Percentiles rank a stretch among this genome's conserved stretches.
Conservation (phyloP, 53 echinoderm and acorn worm genomes). For the Echinometra lucunter region DNA sequence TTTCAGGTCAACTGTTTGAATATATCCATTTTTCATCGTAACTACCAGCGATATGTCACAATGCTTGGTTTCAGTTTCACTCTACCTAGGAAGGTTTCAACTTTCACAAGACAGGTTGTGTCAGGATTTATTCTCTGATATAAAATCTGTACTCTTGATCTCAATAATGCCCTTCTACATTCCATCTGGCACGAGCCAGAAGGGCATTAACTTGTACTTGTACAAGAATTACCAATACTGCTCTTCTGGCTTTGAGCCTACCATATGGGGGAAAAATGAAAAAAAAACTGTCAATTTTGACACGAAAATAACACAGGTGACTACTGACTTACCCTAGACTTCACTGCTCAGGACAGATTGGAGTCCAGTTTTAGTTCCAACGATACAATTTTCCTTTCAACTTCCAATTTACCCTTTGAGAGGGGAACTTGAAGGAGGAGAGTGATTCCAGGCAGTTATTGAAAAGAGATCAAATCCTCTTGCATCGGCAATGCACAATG, state of each 20-base stretch:
- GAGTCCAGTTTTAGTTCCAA: neutral
- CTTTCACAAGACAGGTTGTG: constrained; percentile 9
- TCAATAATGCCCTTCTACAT: too few species aligned
- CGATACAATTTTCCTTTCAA: constrained; percentile 37
- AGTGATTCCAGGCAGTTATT: neutral
- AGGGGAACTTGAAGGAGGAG: neutral
- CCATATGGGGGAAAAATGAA: too few species aligned
- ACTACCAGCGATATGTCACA: neutral
- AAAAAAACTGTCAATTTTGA: neutral
- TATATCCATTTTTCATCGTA: neutral
- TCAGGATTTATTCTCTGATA: neutral
- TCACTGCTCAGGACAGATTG: neutral
- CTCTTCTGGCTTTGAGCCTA: neutral
- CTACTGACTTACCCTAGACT: constrained; percentile 25
- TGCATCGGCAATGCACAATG: neutral
- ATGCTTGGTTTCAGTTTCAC: constrained; percentile 9
- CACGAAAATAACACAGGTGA: neutral
- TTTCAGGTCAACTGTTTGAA: neutral
- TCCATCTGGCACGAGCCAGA: too few species aligned
- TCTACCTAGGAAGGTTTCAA: neutral
- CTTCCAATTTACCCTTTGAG: neutral
- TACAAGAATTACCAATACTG: too few species aligned
- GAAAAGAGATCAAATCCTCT: constrained; percentile 18
- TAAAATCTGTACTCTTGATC: too few species aligned
- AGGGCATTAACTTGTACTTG: too few species aligned